A percentile compares a stretch with the other conserved stretches of the same genome.
Conservation (phyloP, 2,797 vertebrate genomes). For the Austrolebias charrua region DNA sequence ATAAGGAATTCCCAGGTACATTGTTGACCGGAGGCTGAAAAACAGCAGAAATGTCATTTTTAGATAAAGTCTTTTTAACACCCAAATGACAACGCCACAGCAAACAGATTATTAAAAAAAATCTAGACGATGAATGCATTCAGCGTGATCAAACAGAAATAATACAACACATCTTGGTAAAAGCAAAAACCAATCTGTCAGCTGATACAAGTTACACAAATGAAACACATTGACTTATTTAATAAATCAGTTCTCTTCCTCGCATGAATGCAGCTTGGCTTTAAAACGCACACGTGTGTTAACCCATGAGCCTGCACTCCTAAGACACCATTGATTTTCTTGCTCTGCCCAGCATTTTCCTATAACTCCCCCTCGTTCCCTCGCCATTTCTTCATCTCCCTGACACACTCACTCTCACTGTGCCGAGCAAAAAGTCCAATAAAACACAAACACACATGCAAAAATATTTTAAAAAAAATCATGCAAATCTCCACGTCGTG, state of each 20-base stretch:
- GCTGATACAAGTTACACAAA: too few species aligned
- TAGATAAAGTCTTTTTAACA: background rate
- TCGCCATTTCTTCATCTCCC: constrained; percentile 10
- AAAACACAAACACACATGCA: background rate
- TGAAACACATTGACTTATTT: too few species aligned
- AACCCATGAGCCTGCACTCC: constrained; percentile 41
- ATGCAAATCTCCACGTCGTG: constrained; percentile 7
- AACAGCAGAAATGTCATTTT: constrained; percentile 32
- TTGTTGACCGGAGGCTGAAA: constrained; percentile 58
- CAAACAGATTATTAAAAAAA: too few species aligned
- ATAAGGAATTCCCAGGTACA: constrained; percentile 60
- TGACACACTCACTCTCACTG: background rate
- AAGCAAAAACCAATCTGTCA: too few species aligned
- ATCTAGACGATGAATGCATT: too few species aligned
- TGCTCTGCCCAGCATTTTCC: constrained; percentile 1
- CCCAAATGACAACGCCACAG: too few species aligned
- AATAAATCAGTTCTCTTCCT: background rate
- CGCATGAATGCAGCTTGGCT: constrained; percentile 11
- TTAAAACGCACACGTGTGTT: constrained; percentile 27
- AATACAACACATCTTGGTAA: too few species aligned
- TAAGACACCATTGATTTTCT: constrained; percentile 45
- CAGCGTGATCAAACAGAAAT: too few species aligned
- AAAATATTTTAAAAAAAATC: constrained; percentile 5
- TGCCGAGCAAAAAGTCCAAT: background rate
- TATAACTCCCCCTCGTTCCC: background rate